These are phyloP conservation scores for Cygnus atratus DNA, from an alignment of 2,113 vertebrate species.

Conservation along the genomic window DNA sequence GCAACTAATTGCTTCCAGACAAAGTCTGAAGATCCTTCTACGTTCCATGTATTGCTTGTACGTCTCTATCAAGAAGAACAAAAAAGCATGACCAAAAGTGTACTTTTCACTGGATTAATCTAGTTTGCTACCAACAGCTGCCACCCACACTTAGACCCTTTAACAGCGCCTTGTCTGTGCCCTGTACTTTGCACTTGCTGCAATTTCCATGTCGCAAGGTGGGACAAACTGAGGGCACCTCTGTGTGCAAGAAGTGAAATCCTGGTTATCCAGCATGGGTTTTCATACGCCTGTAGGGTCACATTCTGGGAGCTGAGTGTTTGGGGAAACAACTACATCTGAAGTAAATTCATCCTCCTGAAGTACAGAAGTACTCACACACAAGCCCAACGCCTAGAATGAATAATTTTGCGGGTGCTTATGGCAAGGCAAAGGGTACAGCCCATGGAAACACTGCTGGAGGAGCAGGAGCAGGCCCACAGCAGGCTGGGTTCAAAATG, in stretches of 20 bases:
- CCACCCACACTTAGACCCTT: not conserved
- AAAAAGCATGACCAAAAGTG: not conserved
- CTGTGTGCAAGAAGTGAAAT: rapidly evolving
- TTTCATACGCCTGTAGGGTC: not conserved
- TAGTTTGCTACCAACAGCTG: not conserved
- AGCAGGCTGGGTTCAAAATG: not conserved
- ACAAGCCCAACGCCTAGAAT: not conserved
- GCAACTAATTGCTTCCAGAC: not conserved
- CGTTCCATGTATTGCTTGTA: not conserved
- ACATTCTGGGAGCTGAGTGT: not conserved
- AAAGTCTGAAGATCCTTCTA: not conserved
- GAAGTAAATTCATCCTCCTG: not conserved
- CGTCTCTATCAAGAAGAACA: not conserved
- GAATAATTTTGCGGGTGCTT: not conserved
- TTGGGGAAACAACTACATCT: not conserved
- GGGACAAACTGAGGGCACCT: not conserved
- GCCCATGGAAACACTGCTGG: not conserved
- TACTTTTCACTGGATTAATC: not conserved
- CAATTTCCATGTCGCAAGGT: not conserved
- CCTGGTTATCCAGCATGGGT: not conserved
- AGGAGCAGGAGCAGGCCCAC: not conserved
- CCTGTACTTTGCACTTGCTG: not conserved
- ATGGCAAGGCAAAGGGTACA: not conserved
- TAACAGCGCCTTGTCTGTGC: not conserved
- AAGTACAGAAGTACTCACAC: not conserved